Base-by-base conservation (phyloP, 2,113 vertebrate species). In the Daubentonia madagascariensis region DNA sequence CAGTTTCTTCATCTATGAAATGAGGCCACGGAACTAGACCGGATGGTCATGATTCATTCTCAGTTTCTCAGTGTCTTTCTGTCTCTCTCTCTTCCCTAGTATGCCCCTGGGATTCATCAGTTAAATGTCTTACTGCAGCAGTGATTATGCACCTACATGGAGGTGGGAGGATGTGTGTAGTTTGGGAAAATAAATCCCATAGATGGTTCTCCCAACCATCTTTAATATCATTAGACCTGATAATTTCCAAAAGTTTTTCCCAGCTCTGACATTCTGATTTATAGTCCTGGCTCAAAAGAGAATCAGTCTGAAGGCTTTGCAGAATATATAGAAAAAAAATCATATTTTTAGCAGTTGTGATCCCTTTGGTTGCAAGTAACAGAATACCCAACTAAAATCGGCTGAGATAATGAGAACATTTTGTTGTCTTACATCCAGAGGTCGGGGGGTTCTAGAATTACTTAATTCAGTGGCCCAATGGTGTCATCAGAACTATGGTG, bases 391-490 rank as follows among this genome's bases (percentile, higher is more conserved):
- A 52, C 7, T 78, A 85, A 89, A 91, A 73, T 43, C 80, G 37
- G 23, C 40, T 45, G 23, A 83, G 94, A 89, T 37, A 57, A 70
- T 25, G 28, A 91, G 32, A 3, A 57, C 2, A 59, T 59, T 93
- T 96, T 91, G 85, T 85, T 93, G 57, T 90, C 10, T 94, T 70
- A 92, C 22, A 86, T 70, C n/a, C 43, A 72, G 84, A 80, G 73
- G 57, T 91, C 57, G 50, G 10, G 28, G 93, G 37, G 37, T 76
- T 91, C 48, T 43, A 86, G 43, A 20, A 61, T 78, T 61, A 72
- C 43, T 76, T 87, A 94, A 75, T 90, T 84, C 37, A 75, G 72
- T 81, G 59, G 6, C 61, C 93, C 67, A 92, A 11, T 28, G 59
- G 5, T 96, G 20, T 85, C 57, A 30, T 63, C 40, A 95, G 20